A percentile compares a stretch with the other conserved stretches of the same genome.
Conservation (phyloP, 2,797 vertebrate genomes). For the Leptatherina wallacei region DNA sequence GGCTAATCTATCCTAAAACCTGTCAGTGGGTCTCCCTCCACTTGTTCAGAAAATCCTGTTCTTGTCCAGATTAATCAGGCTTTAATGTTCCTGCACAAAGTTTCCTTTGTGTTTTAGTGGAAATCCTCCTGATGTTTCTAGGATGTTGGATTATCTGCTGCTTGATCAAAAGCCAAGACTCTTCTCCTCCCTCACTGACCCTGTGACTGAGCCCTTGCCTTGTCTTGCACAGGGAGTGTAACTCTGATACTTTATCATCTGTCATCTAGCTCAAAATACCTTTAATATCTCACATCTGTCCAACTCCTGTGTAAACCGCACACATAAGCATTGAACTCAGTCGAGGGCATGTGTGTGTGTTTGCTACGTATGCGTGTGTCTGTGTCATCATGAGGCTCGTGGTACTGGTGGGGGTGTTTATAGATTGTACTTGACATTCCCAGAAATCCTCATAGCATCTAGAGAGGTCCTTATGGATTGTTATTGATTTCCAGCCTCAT, state of each 20-base stretch:
- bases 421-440: conserved; percentile 66
- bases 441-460: conserved; percentile 65
- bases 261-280: conserved; percentile 20
- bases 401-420: conserved; percentile 24
- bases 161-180: conserved; percentile 67
- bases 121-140: conserved; percentile 57
- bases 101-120: conserved; percentile 39
- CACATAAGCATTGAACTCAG: conserved; percentile 10
- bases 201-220: background rate
- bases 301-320: conserved; percentile 12
- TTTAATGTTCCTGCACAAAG: conserved; percentile 48
- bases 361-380: conserved; percentile 14
- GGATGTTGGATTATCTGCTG: conserved; percentile 66
- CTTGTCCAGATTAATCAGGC: conserved; percentile 61
- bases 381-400: conserved; percentile 17
- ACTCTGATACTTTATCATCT: conserved; percentile 26
- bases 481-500: conserved; percentile 71
- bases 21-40: conserved; percentile 33
- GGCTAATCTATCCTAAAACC: conserved; percentile 60
- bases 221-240: conserved; percentile 1
- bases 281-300: conserved; percentile 47
- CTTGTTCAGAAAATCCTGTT: conserved; percentile 62
- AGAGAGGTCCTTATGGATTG: conserved; percentile 69
- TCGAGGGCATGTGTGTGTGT: conserved; percentile 2
- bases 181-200: conserved; percentile 17